Evolutionary conservation across 1,140 invertebrate species (phyloP), one percentile per base, ranked within the genome.

Genomic region (Macrostomum lignano): DNA sequence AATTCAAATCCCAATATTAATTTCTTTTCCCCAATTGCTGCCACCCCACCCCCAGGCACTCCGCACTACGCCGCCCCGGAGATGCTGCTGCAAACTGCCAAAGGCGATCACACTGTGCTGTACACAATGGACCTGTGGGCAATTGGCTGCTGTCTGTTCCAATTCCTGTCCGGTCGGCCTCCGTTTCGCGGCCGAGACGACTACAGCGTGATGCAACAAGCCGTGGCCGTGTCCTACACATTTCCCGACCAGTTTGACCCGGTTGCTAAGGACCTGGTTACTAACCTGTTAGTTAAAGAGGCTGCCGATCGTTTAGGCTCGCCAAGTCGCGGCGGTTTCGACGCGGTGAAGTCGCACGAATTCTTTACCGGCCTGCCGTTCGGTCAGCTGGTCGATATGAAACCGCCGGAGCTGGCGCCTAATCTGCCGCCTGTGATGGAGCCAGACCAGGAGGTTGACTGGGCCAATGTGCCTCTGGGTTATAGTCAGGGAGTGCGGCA

Each of bases 21-120:
- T 6, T 28, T 10, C 10, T 10, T 24, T 10, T 24, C 23, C 10
- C 10, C 10, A 10, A 10, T 24, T 10, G 23, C 10, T 24, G n/a
- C n/a, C 23, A n/a, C n/a, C 23, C 91, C 82, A 47, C 93, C 94
- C 58, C 82, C 93, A 3, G 86, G 88, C n/a, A 96, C 88, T 10
- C 84, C 88, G 0, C 84, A 96, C 51, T 98, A 94, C 58, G 82
- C 96, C 0, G 86, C 81, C 26, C 88, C 88, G 4, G 88, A 96
- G 58, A 62, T 94, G 10, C 58, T 94, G 2, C 14, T 14, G 4
- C 24, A 11, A 26, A 1, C 0, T 36, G 2, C 17, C 5, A 14
- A 13, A 7, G 10, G 21, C 17, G 3, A 17, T 30, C 19, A 13
- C 21, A 7, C 17, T n/a, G 22, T 32, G 13, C 11, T 25, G 3